Base-by-base conservation (phyloP, 2,113 vertebrate genomes). In the Patagioenas fasciata region DNA sequence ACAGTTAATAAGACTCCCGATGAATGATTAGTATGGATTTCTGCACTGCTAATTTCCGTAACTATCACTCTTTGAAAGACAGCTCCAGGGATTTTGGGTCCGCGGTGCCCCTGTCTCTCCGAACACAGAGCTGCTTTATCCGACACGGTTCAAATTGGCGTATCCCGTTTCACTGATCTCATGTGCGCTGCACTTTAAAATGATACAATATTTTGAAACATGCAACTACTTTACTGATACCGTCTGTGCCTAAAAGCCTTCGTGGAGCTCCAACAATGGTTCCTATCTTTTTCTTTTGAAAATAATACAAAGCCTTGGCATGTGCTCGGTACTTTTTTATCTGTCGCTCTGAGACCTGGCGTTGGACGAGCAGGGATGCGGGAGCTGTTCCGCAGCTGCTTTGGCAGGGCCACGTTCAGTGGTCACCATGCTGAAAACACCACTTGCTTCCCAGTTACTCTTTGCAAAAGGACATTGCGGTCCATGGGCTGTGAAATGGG, bases 41-140 rank as follows among this genome's bases (percentile, higher is more conserved):
- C 99, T 99, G 98, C 98, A 96, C 98, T 48, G 97, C 98, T 99
- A 99, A 99, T 99, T 99, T 99, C 99, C 99, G 98, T 99, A 99
- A 99, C 99, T 99, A 99, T 99, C 98, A 98, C 98, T 98, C 99
- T 98, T 98, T 99, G 99, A 99, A 99, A 99, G 99, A 99, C 97
- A 98, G 98, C 99, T 97, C 94, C 94, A 98, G 98, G 98, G 99
- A 99, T 98, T 98, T 95, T 89, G 98, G 97, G 97, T 89, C 92
- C 97, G 96, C 97, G 97, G 98, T 96, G 98, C 96, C 98, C 96
- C 98, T 96, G 97, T 98, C 98, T 98, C 97, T 58, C 90, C 88
- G 97, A 98, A 98, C 98, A 99, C 99, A 99, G 98, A 98, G 98
- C 97, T 14, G 98, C 97, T 99, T 99, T 99, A 99, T 99, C 97